A percentile compares a stretch with the other conserved stretches of the same genome.
Evolutionary conservation across 2,888 invertebrate genomes (phyloP).

Genomic region (Amblyjoppa proteus): DNA sequence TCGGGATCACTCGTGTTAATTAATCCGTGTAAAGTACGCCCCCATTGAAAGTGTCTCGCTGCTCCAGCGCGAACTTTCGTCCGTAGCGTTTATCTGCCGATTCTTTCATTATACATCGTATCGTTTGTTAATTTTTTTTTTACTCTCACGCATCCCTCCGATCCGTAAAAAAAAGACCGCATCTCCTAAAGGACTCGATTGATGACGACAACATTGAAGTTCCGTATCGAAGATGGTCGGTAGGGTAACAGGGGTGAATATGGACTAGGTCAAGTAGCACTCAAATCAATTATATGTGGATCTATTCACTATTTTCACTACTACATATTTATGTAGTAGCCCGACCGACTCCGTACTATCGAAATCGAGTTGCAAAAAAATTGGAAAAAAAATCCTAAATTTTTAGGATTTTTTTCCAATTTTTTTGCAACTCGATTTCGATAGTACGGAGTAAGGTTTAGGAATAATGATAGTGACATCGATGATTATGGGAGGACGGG

Average conservation of each 20-base stretch:
- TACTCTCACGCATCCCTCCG: background rate
- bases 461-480: no score
- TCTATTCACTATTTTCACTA: no score
- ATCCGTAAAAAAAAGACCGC: background rate
- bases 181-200: background rate
- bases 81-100: background rate
- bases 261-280: no score
- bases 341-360: no score
- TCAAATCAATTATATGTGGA: no score
- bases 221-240: background rate
- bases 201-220: background rate
- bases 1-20: constrained; percentile 49
- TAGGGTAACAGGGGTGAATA: no score
- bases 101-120: background rate
- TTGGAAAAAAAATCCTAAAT: background rate
- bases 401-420: background rate
- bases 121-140: background rate
- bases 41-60: constrained; percentile 36
- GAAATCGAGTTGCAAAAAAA: background rate
- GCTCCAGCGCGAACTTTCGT: background rate
- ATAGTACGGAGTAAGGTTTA: no score
- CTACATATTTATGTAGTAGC: no score
- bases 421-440: background rate
- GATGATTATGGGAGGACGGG: no score
- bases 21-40: constrained; percentile 57